Conservation (phyloP, 2,888 invertebrate species). For the Orthonevra nobilis region DNA sequence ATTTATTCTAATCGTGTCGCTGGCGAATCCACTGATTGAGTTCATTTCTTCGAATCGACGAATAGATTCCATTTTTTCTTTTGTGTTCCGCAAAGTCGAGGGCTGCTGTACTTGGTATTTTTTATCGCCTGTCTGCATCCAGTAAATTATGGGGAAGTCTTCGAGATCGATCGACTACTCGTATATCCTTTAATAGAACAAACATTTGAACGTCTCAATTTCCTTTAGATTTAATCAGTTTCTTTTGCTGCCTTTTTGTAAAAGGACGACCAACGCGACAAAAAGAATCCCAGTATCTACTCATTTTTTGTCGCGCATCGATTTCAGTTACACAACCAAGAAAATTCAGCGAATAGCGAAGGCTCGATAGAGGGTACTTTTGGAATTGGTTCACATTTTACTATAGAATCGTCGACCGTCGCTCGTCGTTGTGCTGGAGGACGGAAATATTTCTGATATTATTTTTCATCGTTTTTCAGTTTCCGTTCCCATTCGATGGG, state of each 20-base stretch:
- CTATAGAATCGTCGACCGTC: constrained; percentile 19
- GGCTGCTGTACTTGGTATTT: constrained; percentile 1
- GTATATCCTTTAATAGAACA: constrained; percentile 67
- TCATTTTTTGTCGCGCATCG: constrained; percentile 13
- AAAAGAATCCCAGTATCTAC: too few species aligned
- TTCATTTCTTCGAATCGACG: constrained; percentile 48
- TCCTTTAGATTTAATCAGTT: constrained; percentile 71
- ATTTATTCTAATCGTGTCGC: constrained; percentile 64
- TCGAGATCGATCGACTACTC: constrained; percentile 54
- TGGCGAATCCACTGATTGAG: constrained; percentile 57
- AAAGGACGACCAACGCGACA: too few species aligned
- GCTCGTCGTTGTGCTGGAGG: too few species aligned
- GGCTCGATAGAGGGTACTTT: constrained; percentile 26
- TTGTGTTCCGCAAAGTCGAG: not conserved
- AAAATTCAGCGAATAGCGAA: constrained; percentile 35
- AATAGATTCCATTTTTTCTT: not conserved
- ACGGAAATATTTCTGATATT: constrained; percentile 64
- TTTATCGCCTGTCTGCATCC: constrained; percentile 49
- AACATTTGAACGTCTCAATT: constrained; percentile 71
- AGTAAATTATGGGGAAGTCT: constrained; percentile 62
- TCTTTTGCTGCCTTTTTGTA: constrained; percentile 34
- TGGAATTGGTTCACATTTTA: constrained; percentile 51
- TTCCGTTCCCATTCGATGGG: constrained; percentile 61
- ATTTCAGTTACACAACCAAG: constrained; percentile 50
- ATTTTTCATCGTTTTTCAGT: constrained; percentile 69